These are phyloP conservation scores for Pseudocheirus occidentalis DNA, from an alignment of 2,797 vertebrate genomes.

Conservation along the genomic window DNA sequence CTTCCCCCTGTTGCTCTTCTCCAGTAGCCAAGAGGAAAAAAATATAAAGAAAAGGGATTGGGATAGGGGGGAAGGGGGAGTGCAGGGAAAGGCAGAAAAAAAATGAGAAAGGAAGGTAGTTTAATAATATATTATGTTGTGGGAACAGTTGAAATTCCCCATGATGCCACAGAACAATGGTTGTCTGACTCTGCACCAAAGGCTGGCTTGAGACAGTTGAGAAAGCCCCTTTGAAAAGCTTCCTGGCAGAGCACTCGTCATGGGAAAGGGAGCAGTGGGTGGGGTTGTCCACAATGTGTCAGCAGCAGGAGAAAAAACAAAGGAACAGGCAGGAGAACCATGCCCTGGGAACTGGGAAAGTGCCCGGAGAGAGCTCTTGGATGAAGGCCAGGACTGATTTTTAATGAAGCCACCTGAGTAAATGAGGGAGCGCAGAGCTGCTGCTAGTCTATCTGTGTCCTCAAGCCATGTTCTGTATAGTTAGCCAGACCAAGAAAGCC, in stretches of 20 bases:
- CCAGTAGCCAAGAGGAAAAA: not conserved
- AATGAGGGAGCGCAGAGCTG: not conserved
- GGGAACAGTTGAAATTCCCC: not conserved
- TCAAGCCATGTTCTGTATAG: not conserved
- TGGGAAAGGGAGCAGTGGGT: not conserved
- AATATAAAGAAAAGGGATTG: not conserved
- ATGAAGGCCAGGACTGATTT: not conserved
- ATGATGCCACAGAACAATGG: not conserved
- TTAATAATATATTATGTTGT: not conserved
- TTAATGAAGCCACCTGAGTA: not conserved
- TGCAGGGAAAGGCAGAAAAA: not conserved
- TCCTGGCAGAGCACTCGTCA: not conserved
- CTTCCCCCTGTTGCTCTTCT: not conserved
- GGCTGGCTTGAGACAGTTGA: not conserved
- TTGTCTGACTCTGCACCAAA: not conserved
- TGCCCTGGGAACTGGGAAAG: not conserved
- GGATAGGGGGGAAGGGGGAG: too few species aligned
- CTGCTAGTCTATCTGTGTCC: not conserved
- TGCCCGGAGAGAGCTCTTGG: not conserved
- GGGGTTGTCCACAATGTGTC: not conserved
- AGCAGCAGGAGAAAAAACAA: not conserved
- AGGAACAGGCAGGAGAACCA: not conserved
- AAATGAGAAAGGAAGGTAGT: not conserved
- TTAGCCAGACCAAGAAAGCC: not conserved
- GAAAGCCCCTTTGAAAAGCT: not conserved